Percentiles rank a stretch among this genome's conserved stretches.
These are phyloP conservation scores for Lucinisca nassula DNA, from an alignment of 2,888 invertebrate genomes.

Conservation along the genomic window DNA sequence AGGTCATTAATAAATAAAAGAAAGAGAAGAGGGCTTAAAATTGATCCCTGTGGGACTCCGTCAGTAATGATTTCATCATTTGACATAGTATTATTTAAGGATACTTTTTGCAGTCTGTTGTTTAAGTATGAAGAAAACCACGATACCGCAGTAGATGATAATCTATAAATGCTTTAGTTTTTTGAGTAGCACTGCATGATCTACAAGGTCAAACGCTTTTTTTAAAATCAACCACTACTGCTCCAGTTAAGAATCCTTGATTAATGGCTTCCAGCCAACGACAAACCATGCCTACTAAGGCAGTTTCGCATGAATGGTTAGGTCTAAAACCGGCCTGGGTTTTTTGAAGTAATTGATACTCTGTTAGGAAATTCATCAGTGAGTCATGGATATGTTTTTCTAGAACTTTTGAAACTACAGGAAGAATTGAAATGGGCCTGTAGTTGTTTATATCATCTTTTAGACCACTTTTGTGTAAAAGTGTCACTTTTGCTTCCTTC, in stretches of 20 bases:
- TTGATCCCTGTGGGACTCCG: neutral
- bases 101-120: neutral
- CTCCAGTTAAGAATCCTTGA: neutral
- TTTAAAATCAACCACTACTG: neutral
- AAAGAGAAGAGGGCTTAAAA: neutral
- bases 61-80: neutral
- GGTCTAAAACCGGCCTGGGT: neutral
- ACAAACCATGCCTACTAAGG: neutral
- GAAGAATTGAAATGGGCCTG: no score
- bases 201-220: neutral
- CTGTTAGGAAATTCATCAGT: no score
- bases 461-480: no score
- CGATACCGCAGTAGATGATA: neutral
- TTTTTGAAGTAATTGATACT: no score
- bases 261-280: neutral
- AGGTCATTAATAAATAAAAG: neutral
- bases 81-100: neutral
- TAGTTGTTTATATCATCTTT: no score
- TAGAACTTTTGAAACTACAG: no score
- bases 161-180: neutral
- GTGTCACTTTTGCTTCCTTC: no score
- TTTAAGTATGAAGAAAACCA: neutral
- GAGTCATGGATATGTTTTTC: no score
- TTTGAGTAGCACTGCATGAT: neutral
- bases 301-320: neutral